Base-by-base conservation (phyloP, 2,888 invertebrate genomes). In the Sarcophaga caerulescens region DNA sequence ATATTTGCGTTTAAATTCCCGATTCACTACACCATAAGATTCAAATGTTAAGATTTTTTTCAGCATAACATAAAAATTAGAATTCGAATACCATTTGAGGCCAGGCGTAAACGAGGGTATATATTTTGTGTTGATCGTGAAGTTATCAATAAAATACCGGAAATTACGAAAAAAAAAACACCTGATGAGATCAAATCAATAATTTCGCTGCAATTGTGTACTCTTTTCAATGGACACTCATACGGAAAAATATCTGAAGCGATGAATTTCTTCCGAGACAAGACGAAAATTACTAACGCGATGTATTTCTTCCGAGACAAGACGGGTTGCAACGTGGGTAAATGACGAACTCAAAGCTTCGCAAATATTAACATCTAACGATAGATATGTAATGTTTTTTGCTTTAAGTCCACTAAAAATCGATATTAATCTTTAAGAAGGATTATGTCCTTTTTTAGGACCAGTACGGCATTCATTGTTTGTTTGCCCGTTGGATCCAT, bases 161-260 rank as follows among this genome's bases (percentile, higher is more conserved):
- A 19, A 4, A 14, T 12, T 19, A 45, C 45, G 25, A 3, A n/a
- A 66, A 44, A 6, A 44, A 19, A 65, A 65, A 11, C 3, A 3
- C 4, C 4, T 25, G 4, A 5, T 25, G 44, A n/a, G n/a, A 45
- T 19, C 10, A n/a, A 0, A n/a, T 60, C 4, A n/a, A 19, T 0
- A 10, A 60, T 3, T 60, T 21, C n/a, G 8, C 14, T 8, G 4
- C 8, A n/a, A n/a, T n/a, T n/a, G 8, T 6, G 0, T 19, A 66
- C 68, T 45, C 21, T 47, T 45, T 68, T 47, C 10, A 68, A 68
- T 47, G 68, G 45, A 21, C 68, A 68, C n/a, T 21, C 68, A 19
- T 45, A 68, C 19, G 47, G 68, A 4, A 45, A 12, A 68, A 47
- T 68, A 21, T n/a, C 68, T 45, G 14, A 68, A 2, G 6, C 68